Evolutionary conservation across 2,797 vertebrate species (phyloP), one percentile per base, ranked within the genome.

Genomic region (Calcarius lapponicus): DNA sequence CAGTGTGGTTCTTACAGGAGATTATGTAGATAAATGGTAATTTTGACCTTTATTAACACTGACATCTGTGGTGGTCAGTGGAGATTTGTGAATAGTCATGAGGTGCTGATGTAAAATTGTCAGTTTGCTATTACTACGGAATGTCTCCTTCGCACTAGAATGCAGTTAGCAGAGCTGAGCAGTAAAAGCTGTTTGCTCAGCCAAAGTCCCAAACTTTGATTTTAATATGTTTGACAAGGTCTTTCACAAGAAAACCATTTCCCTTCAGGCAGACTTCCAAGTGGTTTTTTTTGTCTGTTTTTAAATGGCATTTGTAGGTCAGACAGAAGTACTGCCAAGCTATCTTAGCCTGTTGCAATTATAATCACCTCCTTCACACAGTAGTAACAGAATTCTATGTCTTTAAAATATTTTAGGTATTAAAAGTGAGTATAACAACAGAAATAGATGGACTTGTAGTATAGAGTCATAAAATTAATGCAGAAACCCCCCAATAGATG

Each of bases 231-330:
- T 93, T 87, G 90, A 92, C 67, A 85, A 69, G 78, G 64, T 95
- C 67, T 88, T 92, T 95, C 82, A 75, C 60, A 58, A 66, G 51
- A 89, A 80, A 93, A 86, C 48, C 56, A 31, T 87, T 93, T 96
- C 82, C 90, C 84, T 88, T 93, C 47, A 62, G 86, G 94, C 29
- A 21, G n/a, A 53, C 66, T 97, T 95, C 88, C 80, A 95, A 95
- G 66, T 73, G 67, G 42, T 71, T 94, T 92, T 92, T 92, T 65
- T 92, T 7, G 1, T 91, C 67, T 79, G 5, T 95, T 93, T 96
- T n/a, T 66, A 61, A 94, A 85, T 84, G 92, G 47, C 61, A 57
- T 94, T 88, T 95, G 70, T 96, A 94, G 86, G 76, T 96, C 87
- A 93, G 91, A 58, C 86, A 56, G 57, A 86, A 79, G 70, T 84